Base-by-base conservation (phyloP, 2,113 vertebrate species). In the Ascaphus truei region DNA sequence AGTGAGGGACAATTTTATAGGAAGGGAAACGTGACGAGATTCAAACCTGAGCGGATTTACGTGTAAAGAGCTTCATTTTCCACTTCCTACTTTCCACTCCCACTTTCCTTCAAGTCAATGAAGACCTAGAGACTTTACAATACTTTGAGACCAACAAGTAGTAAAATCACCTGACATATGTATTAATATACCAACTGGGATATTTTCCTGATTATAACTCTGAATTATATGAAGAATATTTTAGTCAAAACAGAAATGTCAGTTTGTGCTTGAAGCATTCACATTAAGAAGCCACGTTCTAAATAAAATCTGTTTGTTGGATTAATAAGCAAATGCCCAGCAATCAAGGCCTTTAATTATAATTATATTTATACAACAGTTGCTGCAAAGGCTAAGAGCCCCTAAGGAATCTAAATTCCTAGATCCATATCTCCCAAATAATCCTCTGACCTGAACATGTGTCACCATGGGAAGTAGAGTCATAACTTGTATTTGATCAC, bases 371-470 rank as follows among this genome's bases (percentile, higher is more conserved):
- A 61, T 61, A 51, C 67, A 61, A 71, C 29, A 45, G 45, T 52
- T 27, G 67, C 39, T 71, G 57, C 56, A 56, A 30, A 52, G 57
- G 13, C 45, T 37, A 33, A 71, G 57, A 39, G 56, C 56, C 47
- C 67, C 67, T 12, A 13, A 60, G 67, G 67, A 57, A 71, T 41
- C 16, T 36, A 39, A 52, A 71, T 71, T 61, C 67, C 55, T 36
- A 71, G 1, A 67, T 75, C 67, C 63, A 80, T 77, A 73, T 80
- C 74, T 79, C 63, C 37, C 66, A 77, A 71, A 72, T 78, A 60
- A 43, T 47, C 73, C 68, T 76, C 69, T 59, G 76, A 25, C 63
- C 71, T 33, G 37, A 63, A 23, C 25, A 31, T 60, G 65, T 67
- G 71, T 69, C 75, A 53, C 26, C 33, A 61, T 71, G 57, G 62